A percentile compares a stretch with the other conserved stretches of the same genome.
Evolutionary conservation across 2,797 vertebrate species (phyloP).

Genomic region (Sciaenops ocellatus): DNA sequence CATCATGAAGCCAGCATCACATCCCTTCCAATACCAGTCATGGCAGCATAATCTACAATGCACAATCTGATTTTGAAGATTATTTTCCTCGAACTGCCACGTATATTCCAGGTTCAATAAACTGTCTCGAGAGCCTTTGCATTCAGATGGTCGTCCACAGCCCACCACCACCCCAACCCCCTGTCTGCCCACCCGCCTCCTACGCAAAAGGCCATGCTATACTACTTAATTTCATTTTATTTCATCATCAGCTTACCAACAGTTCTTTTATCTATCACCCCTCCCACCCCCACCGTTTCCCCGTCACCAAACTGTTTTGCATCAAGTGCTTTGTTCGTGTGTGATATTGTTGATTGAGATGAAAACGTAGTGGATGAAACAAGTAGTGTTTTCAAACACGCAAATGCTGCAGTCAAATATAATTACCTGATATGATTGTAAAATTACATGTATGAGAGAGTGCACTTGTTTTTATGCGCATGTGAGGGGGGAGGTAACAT

Average conservation of each 20-base stretch:
- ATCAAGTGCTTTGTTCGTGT: constrained; percentile 54
- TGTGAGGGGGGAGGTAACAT: neutral
- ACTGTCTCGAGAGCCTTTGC: constrained; percentile 33
- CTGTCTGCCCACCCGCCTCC: constrained; percentile 12
- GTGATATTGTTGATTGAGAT: constrained; percentile 56
- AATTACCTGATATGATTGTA: constrained; percentile 59
- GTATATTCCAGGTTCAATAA: constrained; percentile 21
- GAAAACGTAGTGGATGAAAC: constrained; percentile 52
- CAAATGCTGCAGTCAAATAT: constrained; percentile 58
- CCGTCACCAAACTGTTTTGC: constrained; percentile 46
- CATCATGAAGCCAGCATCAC: constrained; percentile 58
- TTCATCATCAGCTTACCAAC: constrained; percentile 75
- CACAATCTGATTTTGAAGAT: constrained; percentile 56
- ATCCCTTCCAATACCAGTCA: constrained; percentile 50
- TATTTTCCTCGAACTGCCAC: constrained; percentile 36
- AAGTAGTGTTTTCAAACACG: constrained; percentile 51
- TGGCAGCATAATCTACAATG: constrained; percentile 37
- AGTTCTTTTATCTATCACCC: constrained; percentile 54
- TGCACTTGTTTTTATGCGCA: constrained; percentile 38
- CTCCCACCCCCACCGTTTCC: neutral
- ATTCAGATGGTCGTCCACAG: constrained; percentile 29
- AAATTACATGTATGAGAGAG: constrained; percentile 52
- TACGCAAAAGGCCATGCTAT: constrained; percentile 50
- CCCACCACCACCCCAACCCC: neutral
- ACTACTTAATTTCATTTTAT: constrained; percentile 74